Base-by-base conservation (phyloP, 2,797 vertebrate genomes). In the Neosalanx taihuensis region DNA sequence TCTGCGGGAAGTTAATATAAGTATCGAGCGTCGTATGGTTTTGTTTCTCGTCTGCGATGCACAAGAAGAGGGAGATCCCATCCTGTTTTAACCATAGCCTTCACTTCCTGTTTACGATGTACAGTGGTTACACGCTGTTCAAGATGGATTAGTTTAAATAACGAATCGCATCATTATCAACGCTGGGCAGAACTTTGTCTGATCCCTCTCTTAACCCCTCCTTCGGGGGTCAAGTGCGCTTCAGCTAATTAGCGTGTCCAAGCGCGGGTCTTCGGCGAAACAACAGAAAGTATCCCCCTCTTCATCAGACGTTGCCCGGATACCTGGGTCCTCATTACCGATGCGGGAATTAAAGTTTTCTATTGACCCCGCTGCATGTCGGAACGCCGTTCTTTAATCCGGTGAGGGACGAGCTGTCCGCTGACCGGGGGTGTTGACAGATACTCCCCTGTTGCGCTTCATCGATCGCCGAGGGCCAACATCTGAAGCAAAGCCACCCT, bases 401-500 rank as follows among this genome's bases (percentile, higher is more conserved):
- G 30, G 7, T 10, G 41, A 17, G 46, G 35, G 62, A 51, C 10
- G 26, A 68, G 78, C 1, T 76, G 69, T 72, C 87, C 83, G 78
- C 81, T 61, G 53, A 20, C 57, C 69, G 70, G 64, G 64, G 70
- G 76, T 81, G 77, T 70, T 59, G 86, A 57, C 68, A 78, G 72
- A 63, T 80, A 30, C 77, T 78, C 71, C 53, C 56, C 65, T 70
- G 65, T 72, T 13, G 4, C 18, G 69, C 81, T 79, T 88, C 60
- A 71, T 86, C 82, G 81, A 81, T 90, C 35, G 79, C 51, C 72
- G 2, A 35, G 51, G 3, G 46, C 46, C 76, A 86, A 78, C 84
- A 87, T 84, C 76, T 83, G 74, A 86, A 87, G 81, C 82, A 86
- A 87, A 87, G 73, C 83, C 81, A 86, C 82, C n/a, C 51, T 56